Percentiles rank a stretch among this genome's conserved stretches.
These are phyloP conservation scores for Pachycephala philippinensis DNA, from an alignment of 2,113 vertebrate species.

Conservation along the genomic window DNA sequence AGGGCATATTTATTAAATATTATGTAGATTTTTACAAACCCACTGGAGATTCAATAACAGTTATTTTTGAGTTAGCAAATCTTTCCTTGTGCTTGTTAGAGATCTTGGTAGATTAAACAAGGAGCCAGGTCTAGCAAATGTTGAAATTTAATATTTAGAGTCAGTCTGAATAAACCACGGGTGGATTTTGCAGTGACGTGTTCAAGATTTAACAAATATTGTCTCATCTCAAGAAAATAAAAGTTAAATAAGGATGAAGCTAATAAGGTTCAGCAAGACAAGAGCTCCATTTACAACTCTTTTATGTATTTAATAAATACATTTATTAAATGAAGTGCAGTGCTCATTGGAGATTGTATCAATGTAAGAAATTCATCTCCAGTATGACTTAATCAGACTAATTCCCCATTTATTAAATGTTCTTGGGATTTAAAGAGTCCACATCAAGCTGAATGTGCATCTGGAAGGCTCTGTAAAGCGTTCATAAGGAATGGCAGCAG, in stretches of 20 bases:
- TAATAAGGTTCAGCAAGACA: conserved; percentile 54
- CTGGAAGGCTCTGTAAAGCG: background rate
- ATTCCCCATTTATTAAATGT: conserved; percentile 62
- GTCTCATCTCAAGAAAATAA: conserved; percentile 59
- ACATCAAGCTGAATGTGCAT: conserved; percentile 33
- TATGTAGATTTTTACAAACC: conserved; percentile 48
- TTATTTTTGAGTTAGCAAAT: conserved; percentile 52
- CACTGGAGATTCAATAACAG: conserved; percentile 22
- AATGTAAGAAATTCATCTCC: conserved; percentile 52
- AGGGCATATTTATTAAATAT: conserved; percentile 55
- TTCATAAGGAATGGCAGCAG: background rate
- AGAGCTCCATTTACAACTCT: conserved; percentile 60
- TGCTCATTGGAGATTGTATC: conserved; percentile 45
- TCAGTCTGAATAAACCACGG: conserved; percentile 55
- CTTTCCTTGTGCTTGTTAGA: conserved; percentile 8
- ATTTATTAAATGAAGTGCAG: conserved; percentile 68
- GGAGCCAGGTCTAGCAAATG: conserved; percentile 30
- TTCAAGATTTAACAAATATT: conserved; percentile 62
- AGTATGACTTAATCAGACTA: conserved; percentile 38
- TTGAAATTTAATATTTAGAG: conserved; percentile 59
- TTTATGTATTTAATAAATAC: conserved; percentile 71
- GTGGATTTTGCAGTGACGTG: conserved; percentile 31
- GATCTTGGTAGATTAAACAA: conserved; percentile 47
- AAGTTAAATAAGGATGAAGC: conserved; percentile 42
- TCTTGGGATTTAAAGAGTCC: conserved; percentile 43